Evolutionary conservation across 2,888 invertebrate species (phyloP), one percentile per base, ranked within the genome.

Genomic region (Parascotia fuliginaria): DNA sequence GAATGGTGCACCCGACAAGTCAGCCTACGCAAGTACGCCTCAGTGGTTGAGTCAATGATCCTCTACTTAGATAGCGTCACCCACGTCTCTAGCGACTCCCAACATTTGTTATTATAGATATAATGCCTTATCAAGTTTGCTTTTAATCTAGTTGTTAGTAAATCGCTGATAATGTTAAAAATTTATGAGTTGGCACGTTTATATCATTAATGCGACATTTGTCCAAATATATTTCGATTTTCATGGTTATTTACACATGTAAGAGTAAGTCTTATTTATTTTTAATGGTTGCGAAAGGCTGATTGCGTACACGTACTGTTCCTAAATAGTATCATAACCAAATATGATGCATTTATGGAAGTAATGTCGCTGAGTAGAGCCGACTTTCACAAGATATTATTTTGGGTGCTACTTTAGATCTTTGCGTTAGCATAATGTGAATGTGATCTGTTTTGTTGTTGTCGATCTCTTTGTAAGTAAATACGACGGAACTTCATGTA

Each of bases 41-140:
- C 74, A 80, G 73, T 79, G 79, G 59, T 51, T 78, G 76, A 82
- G 74, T 81, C 79, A 79, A 74, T 68, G 76, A 68, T 75, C 71
- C 65, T 67, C 66, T 71, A 71, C 70, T 60, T 65, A 64, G 70
- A 69, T 72, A 65, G 47, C 49, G 52, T 60, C 51, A 58, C 63
- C 55, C 55, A 64, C 73, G 67, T 58, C 65, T 69, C 57, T 55
- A 48, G 56, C 66, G 65, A 64, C 63, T 67, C 57, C 67, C 62
- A 59, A 45, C 51, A 42, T 55, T 63, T 60, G 67, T 61, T 67
- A 70, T 62, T 61, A 61, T 58, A 55, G 11, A 5, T 39, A 11
- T 19, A 24, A 14, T 34, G 6, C 32, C 28, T 45, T 39, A 13
- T 12, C 7, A 39, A 2, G 42, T 44, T 42, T 42, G 5, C 32